A percentile compares a stretch with the other conserved stretches of the same genome.
Evolutionary conservation across 2,113 vertebrate species (phyloP).

Genomic region (Prietella phreatophila): DNA sequence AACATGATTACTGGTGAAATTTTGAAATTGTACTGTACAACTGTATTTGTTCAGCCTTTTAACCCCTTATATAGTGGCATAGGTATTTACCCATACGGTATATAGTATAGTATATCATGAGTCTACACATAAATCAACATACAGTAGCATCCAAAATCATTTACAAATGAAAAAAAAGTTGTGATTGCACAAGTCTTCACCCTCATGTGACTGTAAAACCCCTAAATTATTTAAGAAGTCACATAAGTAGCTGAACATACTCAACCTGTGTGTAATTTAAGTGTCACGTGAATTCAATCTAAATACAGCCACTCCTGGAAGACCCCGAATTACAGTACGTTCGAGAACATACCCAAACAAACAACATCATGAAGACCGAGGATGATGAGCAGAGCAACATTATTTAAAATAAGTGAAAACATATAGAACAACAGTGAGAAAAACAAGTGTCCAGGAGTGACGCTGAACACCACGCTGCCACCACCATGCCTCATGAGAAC

Average conservation of each 20-base stretch:
- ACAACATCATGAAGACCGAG: neutral
- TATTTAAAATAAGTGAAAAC: neutral
- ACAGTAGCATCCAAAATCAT: neutral
- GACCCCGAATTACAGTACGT: neutral
- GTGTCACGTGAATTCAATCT: neutral
- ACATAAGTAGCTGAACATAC: neutral
- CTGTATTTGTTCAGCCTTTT: neutral
- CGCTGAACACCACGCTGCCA: neutral
- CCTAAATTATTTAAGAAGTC: neutral
- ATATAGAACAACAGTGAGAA: neutral
- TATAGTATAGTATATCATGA: neutral
- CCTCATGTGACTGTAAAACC: no score
- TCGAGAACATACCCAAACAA: neutral
- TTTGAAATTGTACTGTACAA: no score
- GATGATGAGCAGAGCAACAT: no score
- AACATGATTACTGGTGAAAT: neutral
- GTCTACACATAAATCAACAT: neutral
- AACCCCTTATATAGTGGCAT: neutral
- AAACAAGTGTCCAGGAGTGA: neutral
- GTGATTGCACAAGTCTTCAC: neutral
- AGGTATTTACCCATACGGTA: neutral
- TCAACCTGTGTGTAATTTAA: neutral
- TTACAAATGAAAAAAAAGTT: neutral
- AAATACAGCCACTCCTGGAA: neutral
- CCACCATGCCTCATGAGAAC: neutral